Evolutionary conservation across 2,888 invertebrate genomes (phyloP).

Genomic region (Diarsia rubi): DNA sequence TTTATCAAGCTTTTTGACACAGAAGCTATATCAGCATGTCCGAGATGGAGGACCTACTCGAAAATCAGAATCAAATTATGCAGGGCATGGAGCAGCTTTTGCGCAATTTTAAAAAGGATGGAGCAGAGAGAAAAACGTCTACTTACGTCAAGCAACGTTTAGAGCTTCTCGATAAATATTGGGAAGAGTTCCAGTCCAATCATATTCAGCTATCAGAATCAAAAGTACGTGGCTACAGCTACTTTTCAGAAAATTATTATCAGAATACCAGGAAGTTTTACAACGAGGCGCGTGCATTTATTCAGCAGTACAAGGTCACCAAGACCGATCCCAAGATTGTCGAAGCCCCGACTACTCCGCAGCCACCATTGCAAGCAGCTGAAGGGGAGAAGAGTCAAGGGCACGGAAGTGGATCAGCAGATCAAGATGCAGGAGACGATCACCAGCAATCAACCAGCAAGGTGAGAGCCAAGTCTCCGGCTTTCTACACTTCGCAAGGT

Average conservation of each 20-base stretch:
- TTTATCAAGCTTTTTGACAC: constrained; percentile 2
- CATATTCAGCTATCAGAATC: neutral
- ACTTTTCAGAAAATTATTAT: constrained; percentile 7
- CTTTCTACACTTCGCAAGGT: no score
- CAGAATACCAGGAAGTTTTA: neutral
- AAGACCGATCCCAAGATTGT: neutral
- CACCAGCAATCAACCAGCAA: constrained; percentile 2
- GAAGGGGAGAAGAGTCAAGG: neutral
- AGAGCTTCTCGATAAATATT: neutral
- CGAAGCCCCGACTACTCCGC: neutral
- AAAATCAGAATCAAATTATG: constrained; percentile 1
- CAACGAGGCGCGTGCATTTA: neutral
- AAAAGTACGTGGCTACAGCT: neutral
- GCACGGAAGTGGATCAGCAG: neutral
- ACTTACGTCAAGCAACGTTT: no score
- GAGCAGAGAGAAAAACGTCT: neutral
- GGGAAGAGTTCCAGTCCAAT: constrained; percentile 3
- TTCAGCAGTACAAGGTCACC: neutral
- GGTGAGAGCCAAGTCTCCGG: neutral
- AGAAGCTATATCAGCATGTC: neutral
- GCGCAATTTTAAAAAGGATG: neutral
- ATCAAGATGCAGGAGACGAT: constrained; percentile 1
- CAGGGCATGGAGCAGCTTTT: neutral
- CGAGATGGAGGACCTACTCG: constrained; percentile 1
- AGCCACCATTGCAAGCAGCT: neutral